These are phyloP conservation scores for Hypomesus transpacificus DNA, from an alignment of 2,113 vertebrate species.

Conservation along the genomic window DNA sequence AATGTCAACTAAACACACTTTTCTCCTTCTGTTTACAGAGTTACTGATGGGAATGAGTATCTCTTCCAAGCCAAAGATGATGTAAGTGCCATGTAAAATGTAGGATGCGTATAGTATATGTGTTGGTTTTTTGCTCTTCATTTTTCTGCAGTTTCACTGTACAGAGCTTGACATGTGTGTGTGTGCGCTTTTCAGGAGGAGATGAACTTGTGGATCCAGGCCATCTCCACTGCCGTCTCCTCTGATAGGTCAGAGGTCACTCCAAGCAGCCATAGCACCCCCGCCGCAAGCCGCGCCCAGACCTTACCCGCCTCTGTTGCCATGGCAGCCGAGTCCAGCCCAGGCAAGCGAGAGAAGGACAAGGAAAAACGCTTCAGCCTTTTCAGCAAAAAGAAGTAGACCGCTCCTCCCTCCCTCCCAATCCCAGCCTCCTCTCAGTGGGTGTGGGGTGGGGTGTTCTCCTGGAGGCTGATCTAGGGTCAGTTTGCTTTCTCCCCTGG, in stretches of 20 bases:
- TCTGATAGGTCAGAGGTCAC: slow-evolving; percentile 84
- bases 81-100: slow-evolving; percentile 84
- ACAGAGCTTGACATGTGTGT: background rate
- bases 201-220: slow-evolving; percentile 96
- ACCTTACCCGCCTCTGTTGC: slow-evolving; percentile 89
- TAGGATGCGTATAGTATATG: background rate
- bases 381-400: slow-evolving; percentile 98
- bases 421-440: slow-evolving; percentile 37
- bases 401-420: background rate
- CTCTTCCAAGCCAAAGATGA: slow-evolving; percentile 99
- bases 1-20: slow-evolving; percentile 15
- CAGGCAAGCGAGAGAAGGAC: slow-evolving; percentile 94
- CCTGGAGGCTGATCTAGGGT: background rate
- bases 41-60: slow-evolving; percentile 97
- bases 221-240: slow-evolving; percentile 80
- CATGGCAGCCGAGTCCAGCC: slow-evolving; percentile 89
- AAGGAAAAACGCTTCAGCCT: slow-evolving; percentile 99
- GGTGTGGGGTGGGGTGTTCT: background rate
- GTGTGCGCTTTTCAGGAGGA: slow-evolving; percentile 80
- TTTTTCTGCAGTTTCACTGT: background rate
- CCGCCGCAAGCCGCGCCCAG: slow-evolving; percentile 87
- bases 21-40: slow-evolving; percentile 68
- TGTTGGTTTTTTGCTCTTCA: background rate
- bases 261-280: slow-evolving; percentile 93
- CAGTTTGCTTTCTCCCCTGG: background rate